Evolutionary conservation across 1,140 invertebrate species (phyloP).

Genomic region (Lasioglossum baleicum): DNA sequence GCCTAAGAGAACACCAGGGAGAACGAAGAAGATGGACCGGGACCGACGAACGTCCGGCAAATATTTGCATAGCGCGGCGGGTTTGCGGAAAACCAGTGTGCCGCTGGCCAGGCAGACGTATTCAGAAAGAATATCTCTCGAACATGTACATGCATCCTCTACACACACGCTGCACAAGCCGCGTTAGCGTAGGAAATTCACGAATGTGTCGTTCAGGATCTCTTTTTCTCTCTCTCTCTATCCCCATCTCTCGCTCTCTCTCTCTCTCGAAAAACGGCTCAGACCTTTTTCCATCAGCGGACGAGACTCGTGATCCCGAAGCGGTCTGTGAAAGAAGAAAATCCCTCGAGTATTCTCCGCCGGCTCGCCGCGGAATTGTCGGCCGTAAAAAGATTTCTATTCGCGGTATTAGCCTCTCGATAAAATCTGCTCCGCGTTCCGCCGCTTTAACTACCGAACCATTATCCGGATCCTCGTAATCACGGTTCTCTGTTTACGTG

Average conservation of each 20-base stretch:
- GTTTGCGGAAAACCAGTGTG: slow-evolving; percentile 56
- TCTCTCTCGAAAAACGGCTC: slow-evolving; percentile 8
- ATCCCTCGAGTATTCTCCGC: slow-evolving; percentile 5
- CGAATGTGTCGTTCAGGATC: slow-evolving; percentile 3
- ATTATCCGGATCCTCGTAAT: not conserved
- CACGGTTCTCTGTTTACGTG: not conserved
- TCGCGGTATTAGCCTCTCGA: not conserved
- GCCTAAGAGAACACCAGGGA: slow-evolving; percentile 18
- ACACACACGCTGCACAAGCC: not conserved
- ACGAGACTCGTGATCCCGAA: not conserved
- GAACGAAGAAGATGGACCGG: slow-evolving; percentile 10
- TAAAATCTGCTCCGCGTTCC: not conserved
- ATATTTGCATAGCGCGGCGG: slow-evolving; percentile 53
- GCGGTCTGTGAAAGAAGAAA: slow-evolving; percentile 19
- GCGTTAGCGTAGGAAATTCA: slow-evolving; percentile 9
- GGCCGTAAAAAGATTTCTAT: slow-evolving; percentile 25
- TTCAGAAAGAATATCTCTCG: slow-evolving; percentile 30
- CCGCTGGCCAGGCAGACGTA: slow-evolving; percentile 22
- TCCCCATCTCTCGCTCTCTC: too few species aligned
- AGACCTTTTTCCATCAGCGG: not conserved
- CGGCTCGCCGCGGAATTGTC: not conserved
- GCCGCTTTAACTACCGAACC: slow-evolving; percentile 11
- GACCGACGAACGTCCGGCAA: slow-evolving; percentile 53
- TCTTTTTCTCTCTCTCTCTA: not conserved
- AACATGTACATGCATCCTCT: not conserved